Conservation (phyloP, 2,797 vertebrate species). For the Sphenopsis melanotis region DNA sequence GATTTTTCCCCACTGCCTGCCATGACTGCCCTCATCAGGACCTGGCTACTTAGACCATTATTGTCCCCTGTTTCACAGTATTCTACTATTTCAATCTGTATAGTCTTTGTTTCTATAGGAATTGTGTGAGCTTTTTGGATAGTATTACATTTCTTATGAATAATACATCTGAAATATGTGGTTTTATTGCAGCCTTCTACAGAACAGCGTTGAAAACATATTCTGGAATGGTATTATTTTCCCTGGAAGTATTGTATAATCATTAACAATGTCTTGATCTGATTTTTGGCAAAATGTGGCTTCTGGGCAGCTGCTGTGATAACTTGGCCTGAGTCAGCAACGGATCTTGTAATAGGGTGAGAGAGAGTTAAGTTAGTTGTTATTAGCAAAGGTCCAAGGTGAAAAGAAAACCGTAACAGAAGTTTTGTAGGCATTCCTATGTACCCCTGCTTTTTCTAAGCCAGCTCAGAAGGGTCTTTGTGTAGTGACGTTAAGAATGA, state of each 20-base stretch:
- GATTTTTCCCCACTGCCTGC: background rate
- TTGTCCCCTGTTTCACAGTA: background rate
- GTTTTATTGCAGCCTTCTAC: background rate
- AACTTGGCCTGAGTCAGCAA: background rate
- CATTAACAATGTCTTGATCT: background rate
- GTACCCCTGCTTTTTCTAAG: background rate
- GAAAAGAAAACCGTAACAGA: background rate
- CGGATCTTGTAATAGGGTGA: background rate
- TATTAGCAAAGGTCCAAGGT: background rate
- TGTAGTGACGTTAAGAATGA: background rate
- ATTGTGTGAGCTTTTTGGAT: background rate
- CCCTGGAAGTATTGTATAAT: background rate
- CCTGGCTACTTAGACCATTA: background rate
- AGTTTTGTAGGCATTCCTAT: background rate
- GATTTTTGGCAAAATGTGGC: background rate
- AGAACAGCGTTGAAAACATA: background rate
- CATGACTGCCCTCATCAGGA: background rate
- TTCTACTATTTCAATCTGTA: background rate
- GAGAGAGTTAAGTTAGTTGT: background rate
- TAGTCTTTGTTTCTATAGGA: background rate
- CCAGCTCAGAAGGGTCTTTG: background rate
- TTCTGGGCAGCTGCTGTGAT: background rate
- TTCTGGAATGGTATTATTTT: background rate
- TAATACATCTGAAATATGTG: slow-evolving; percentile 18
- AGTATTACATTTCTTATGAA: background rate